phyloP scores from a whole-genome alignment of 1,140 invertebrate genomes.

The Drosophila rhopaloa region DNA sequence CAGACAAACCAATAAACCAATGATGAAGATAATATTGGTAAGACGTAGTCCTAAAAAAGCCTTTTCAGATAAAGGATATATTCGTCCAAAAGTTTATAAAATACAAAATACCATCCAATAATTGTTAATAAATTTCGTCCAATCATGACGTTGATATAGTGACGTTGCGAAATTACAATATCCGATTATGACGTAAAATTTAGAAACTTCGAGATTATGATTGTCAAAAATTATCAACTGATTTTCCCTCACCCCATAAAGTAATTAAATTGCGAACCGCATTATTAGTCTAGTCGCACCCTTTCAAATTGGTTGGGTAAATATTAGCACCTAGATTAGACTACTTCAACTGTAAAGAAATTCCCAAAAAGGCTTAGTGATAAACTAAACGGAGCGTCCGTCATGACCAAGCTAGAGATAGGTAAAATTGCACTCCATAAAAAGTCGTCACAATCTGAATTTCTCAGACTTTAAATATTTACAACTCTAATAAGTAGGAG shows the following conservation, averaged over 20 bases:
- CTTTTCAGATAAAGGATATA: too few species aligned
- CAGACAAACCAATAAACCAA: too few species aligned
- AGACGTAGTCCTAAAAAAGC: too few species aligned
- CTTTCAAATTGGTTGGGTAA: conserved; percentile 16
- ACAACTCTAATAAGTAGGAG: conserved; percentile 17
- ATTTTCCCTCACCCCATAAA: neutral
- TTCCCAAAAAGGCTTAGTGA: neutral
- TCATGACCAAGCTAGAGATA: neutral
- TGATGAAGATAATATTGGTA: too few species aligned
- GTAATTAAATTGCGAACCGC: neutral
- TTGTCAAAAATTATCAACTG: too few species aligned
- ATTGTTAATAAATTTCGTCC: too few species aligned
- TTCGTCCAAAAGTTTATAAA: too few species aligned
- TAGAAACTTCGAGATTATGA: neutral
- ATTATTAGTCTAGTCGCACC: neutral
- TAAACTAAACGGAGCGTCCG: conserved; percentile 3
- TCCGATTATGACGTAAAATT: neutral
- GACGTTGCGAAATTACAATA: too few species aligned
- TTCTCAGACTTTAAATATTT: conserved; percentile 45
- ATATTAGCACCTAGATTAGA: conserved; percentile 35
- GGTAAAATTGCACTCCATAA: neutral
- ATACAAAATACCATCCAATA: too few species aligned
- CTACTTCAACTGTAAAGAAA: neutral
- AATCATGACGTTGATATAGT: too few species aligned
- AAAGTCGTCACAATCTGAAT: neutral